Percentiles rank a stretch among this genome's conserved stretches.
These are phyloP conservation scores for Nephrocerus scutellatus DNA, from an alignment of 2,888 invertebrate genomes.

Conservation along the genomic window DNA sequence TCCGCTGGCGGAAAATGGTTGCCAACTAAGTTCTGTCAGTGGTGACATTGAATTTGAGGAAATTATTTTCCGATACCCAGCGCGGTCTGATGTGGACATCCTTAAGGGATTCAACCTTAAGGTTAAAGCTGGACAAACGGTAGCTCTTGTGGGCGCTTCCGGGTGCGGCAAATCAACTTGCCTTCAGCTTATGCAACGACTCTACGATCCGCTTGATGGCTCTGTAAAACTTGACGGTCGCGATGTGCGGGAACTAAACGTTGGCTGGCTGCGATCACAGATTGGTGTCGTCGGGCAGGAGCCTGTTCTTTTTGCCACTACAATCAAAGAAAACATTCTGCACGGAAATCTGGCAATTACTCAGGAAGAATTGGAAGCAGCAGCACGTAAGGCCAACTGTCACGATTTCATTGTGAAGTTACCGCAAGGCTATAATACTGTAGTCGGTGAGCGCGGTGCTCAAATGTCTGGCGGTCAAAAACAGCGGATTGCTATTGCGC, in stretches of 20 bases:
- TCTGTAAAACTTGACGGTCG: slow-evolving; percentile 54
- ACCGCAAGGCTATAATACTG: slow-evolving; percentile 69
- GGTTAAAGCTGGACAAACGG: slow-evolving; percentile 59
- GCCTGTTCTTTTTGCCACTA: slow-evolving; percentile 75
- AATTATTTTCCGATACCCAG: slow-evolving; percentile 70
- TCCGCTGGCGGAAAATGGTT: slow-evolving; percentile 58
- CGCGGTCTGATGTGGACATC: slow-evolving; percentile 65
- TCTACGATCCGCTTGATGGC: slow-evolving; percentile 61
- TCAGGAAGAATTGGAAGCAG: slow-evolving; percentile 60
- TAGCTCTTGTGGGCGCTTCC: slow-evolving; percentile 66
- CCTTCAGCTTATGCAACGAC: slow-evolving; percentile 65
- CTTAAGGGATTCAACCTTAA: slow-evolving; percentile 59
- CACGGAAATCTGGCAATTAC: slow-evolving; percentile 65
- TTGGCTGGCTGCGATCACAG: slow-evolving; percentile 65
- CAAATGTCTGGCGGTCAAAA: slow-evolving; percentile 80
- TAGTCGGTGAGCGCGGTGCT: slow-evolving; percentile 72
- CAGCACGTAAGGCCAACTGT: slow-evolving; percentile 68
- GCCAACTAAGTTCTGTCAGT: slow-evolving; percentile 49
- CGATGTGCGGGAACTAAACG: slow-evolving; percentile 62
- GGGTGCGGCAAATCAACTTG: slow-evolving; percentile 81
- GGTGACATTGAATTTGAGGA: slow-evolving; percentile 64
- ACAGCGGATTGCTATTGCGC: slow-evolving; percentile 76
- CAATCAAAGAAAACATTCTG: slow-evolving; percentile 60
- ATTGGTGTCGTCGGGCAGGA: slow-evolving; percentile 86
- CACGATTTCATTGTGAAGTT: slow-evolving; percentile 68